These are phyloP conservation scores for Drosophila kanapiae DNA, from an alignment of 1,140 invertebrate species.

Conservation along the genomic window DNA sequence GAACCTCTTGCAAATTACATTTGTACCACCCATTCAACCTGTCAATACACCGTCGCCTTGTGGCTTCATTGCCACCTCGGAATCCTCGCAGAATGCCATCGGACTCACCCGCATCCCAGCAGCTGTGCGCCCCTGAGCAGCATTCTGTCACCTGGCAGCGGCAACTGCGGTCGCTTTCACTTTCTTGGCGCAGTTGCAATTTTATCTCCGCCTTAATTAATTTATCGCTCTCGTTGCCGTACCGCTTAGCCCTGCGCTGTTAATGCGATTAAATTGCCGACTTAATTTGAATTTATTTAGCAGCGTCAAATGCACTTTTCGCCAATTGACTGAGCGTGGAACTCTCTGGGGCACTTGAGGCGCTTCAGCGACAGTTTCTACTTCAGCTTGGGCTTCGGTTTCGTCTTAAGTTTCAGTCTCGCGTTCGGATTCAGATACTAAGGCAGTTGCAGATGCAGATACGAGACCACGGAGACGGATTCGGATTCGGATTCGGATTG, in stretches of 20 bases:
- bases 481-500: constrained; percentile 12
- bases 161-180: constrained; percentile 32
- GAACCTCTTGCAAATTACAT: neutral
- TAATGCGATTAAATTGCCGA: constrained; percentile 63
- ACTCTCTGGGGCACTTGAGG: constrained; percentile 65
- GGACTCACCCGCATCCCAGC: constrained; percentile 68
- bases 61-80: constrained; percentile 3
- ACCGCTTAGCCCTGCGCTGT: constrained; percentile 12
- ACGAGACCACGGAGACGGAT: constrained; percentile 7
- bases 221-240: constrained; percentile 57
- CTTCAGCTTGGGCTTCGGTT: constrained; percentile 11
- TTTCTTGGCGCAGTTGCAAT: constrained; percentile 48
- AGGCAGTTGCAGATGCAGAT: constrained; percentile 19
- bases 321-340: constrained; percentile 15
- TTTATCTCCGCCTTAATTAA: constrained; percentile 63
- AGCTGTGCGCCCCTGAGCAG: constrained; percentile 70
- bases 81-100: constrained; percentile 11
- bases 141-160: constrained; percentile 55
- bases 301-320: constrained; percentile 37
- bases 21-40: neutral
- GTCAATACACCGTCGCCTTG: constrained; percentile 6
- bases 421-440: constrained; percentile 10
- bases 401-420: constrained; percentile 26
- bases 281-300: constrained; percentile 66
- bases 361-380: no score